These are phyloP conservation scores for Eumacrocentrus americanus DNA, from an alignment of 2,888 invertebrate species.

Conservation along the genomic window DNA sequence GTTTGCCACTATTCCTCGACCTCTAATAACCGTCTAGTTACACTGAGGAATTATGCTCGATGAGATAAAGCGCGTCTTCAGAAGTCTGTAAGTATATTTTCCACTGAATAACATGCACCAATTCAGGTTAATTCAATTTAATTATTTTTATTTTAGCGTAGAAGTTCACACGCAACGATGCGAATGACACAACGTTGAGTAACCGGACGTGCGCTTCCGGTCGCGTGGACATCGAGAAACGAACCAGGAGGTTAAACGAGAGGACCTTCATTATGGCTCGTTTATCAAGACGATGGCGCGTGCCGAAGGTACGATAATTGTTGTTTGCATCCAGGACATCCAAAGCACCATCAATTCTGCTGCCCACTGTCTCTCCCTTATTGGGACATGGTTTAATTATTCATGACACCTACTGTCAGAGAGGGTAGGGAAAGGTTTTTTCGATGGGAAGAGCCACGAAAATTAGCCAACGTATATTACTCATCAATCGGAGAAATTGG, in stretches of 20 bases:
- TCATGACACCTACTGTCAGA: conserved; percentile 16
- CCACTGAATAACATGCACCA: neutral
- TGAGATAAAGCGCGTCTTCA: conserved; percentile 17
- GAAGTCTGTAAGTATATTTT: neutral
- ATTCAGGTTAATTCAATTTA: neutral
- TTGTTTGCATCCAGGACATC: conserved; percentile 20
- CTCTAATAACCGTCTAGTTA: conserved; percentile 28
- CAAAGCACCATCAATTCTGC: conserved; percentile 32
- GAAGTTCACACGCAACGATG: conserved; percentile 29
- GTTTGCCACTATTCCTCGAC: conserved; percentile 13
- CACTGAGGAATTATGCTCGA: conserved; percentile 25
- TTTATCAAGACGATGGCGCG: conserved; percentile 42
- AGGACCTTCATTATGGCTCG: conserved; percentile 38
- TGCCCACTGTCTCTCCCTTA: neutral
- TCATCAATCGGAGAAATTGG: neutral
- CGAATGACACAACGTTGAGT: conserved; percentile 28
- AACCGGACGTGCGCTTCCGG: conserved; percentile 37
- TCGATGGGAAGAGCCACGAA: neutral
- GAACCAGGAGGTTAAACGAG: conserved; percentile 33
- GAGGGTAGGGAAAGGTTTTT: conserved; percentile 1
- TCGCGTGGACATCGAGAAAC: conserved; percentile 40
- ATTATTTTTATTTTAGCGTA: neutral
- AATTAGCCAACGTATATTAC: neutral
- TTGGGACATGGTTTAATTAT: conserved; percentile 25
- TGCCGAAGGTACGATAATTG: conserved; percentile 33